phyloP scores from a whole-genome alignment of 2,888 invertebrate species.

The Rhagium mordax region DNA sequence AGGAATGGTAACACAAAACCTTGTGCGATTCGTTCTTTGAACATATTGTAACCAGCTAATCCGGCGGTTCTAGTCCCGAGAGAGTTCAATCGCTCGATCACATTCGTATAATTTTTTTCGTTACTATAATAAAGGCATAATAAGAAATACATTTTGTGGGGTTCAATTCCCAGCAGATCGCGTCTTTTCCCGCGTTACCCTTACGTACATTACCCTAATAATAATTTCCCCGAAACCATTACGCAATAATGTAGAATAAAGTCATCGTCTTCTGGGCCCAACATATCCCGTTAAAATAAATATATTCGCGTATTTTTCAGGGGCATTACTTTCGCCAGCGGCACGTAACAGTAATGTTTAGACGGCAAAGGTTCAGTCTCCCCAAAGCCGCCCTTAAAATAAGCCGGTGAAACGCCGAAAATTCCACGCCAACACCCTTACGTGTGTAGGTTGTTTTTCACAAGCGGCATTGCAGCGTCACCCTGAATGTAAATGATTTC shows the following conservation, averaged over 20 bases:
- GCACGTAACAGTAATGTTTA: not conserved
- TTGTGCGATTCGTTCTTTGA: too few relatives aligned
- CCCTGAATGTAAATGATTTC: conserved; percentile 29
- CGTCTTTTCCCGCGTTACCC: not conserved
- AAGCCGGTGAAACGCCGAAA: not conserved
- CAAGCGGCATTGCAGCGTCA: not conserved
- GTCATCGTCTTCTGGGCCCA: not conserved
- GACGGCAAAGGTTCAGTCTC: not conserved
- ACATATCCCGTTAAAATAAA: not conserved
- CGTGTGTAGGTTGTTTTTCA: not conserved
- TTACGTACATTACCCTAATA: not conserved
- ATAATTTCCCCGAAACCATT: not conserved
- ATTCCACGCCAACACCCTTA: not conserved
- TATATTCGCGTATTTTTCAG: not conserved
- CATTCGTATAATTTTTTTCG: too few relatives aligned
- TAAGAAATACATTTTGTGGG: too few relatives aligned
- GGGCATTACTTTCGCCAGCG: conserved; percentile 1
- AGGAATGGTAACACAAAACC: too few relatives aligned
- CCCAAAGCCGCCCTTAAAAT: not conserved
- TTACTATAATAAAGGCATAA: not conserved
- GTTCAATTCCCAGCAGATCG: not conserved
- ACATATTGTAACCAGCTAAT: too few relatives aligned
- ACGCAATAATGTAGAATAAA: not conserved
- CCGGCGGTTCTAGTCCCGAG: too few relatives aligned
- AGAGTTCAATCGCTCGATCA: too few relatives aligned